Evolutionary conservation across 1,140 invertebrate genomes (phyloP), one percentile per base, ranked within the genome.

Genomic region (Arctopsyche grandis): DNA sequence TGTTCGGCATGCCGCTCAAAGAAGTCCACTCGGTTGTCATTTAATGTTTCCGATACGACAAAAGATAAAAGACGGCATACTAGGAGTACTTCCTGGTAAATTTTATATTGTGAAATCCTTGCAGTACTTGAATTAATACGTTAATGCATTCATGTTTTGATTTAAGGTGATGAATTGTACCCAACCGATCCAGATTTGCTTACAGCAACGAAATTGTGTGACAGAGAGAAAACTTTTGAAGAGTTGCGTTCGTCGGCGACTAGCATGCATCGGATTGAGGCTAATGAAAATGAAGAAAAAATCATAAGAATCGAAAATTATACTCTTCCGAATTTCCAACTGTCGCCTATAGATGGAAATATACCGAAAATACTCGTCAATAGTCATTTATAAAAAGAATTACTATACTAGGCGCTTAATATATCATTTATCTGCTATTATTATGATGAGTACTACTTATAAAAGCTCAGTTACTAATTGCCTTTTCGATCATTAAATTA

Each of bases 41-140:
- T 79, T 87, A 16, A 85, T 85, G 69, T 84, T 89, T 46, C 88
- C 90, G 1, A 88, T 90, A 77, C 84, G 85, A 73, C 84, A 85
- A 74, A 83, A 84, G 29, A 86, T 84, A 66, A 84, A 80, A 14
- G 84, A 88, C 78, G 86, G 86, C 5, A 5, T 76, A 22, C 83
- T 86, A 5, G 83, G 84, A 29, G 70, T 88, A 12, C 75, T 88
- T 16, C 87, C 87, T 29, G 88, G 88, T 77, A 77, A 9, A 14
- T 73, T 60, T 60, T 73, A 44, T 79, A 44, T n/a, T 24, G 9
- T 78, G 5, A 73, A n/a, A n/a, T n/a, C n/a, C n/a, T n/a, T 63
- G 22, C 22, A 4, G 71, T 43, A 66, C 12, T 79, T n/a, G 21
- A 69, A 71, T 52, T 7, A 46, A n/a, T 4, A 4, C 24, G 24